Percentiles rank a stretch among this genome's conserved stretches.
Conservation (phyloP, 1,140 invertebrate species). For the Drosophila watanabei region DNA sequence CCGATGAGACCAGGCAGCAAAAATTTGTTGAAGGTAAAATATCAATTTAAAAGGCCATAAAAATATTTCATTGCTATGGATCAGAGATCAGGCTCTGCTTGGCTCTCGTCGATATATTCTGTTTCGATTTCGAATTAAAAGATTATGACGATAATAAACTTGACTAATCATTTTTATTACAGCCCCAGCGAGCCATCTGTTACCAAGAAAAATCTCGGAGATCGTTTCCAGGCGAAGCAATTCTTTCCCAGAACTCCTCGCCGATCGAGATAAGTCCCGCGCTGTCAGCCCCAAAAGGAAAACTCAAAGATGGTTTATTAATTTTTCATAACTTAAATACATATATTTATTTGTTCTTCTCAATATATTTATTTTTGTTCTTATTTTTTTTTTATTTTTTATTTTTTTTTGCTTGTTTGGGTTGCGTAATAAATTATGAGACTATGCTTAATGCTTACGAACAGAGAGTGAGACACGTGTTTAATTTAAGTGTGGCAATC, state of each 20-base stretch:
- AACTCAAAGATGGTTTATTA: conserved; percentile 65
- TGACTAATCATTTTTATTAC: conserved; percentile 85
- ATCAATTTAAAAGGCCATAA: conserved; percentile 80
- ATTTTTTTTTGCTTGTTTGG: conserved; percentile 31
- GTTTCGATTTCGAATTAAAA: conserved; percentile 82
- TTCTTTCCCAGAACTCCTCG: conserved; percentile 56
- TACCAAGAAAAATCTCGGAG: conserved; percentile 60
- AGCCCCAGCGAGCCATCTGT: conserved; percentile 53
- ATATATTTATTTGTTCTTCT: conserved; percentile 66
- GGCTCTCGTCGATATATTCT: conserved; percentile 69
- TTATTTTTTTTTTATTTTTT: too few species aligned
- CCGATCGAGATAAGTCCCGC: conserved; percentile 55
- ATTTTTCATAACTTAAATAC: conserved; percentile 85
- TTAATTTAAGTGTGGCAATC: conserved; percentile 51
- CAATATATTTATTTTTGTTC: conserved; percentile 54
- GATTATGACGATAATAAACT: conserved; percentile 83
- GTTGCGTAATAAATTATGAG: conserved; percentile 79
- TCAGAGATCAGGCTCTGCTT: conserved; percentile 29
- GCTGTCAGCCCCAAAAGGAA: conserved; percentile 41
- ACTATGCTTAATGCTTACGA: conserved; percentile 73
- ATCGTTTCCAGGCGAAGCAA: conserved; percentile 10
- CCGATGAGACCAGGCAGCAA: conserved; percentile 58
- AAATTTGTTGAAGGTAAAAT: conserved; percentile 76
- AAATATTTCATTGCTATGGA: conserved; percentile 71
- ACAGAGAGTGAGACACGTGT: conserved; percentile 67